Conservation (phyloP, 2,888 invertebrate species). For the Stenichneumon culpator region DNA sequence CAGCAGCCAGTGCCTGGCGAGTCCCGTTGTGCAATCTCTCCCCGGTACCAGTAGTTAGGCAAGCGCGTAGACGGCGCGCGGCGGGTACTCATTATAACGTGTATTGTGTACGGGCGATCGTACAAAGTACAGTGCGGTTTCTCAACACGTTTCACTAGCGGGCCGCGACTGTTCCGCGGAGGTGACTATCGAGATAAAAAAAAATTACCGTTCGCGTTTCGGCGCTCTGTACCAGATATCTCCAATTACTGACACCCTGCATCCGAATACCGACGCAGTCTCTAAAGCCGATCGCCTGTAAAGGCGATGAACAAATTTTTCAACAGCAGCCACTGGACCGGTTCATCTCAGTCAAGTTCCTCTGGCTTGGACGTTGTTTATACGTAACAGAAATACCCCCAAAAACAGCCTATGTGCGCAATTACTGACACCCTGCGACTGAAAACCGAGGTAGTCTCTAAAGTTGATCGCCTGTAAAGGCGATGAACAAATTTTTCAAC, state of each 20-base stretch:
- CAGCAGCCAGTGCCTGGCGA: constrained; percentile 24
- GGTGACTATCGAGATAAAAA: constrained; percentile 5
- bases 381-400: background rate
- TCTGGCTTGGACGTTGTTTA: background rate
- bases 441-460: background rate
- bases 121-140: constrained; percentile 41
- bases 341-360: background rate
- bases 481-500: background rate
- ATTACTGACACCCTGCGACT: background rate
- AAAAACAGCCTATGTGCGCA: too few species aligned
- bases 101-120: constrained; percentile 60
- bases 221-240: background rate
- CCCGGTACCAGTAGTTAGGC: constrained; percentile 38
- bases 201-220: constrained; percentile 8
- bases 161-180: constrained; percentile 5
- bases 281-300: background rate
- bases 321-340: background rate
- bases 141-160: constrained; percentile 41
- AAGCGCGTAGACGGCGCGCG: constrained; percentile 44
- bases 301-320: background rate
- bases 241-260: background rate
- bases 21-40: constrained; percentile 61
- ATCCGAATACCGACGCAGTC: background rate
- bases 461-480: background rate
- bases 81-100: constrained; percentile 65